These are phyloP conservation scores for Serrognathus titanus DNA, from an alignment of 2,888 invertebrate species.

Conservation along the genomic window DNA sequence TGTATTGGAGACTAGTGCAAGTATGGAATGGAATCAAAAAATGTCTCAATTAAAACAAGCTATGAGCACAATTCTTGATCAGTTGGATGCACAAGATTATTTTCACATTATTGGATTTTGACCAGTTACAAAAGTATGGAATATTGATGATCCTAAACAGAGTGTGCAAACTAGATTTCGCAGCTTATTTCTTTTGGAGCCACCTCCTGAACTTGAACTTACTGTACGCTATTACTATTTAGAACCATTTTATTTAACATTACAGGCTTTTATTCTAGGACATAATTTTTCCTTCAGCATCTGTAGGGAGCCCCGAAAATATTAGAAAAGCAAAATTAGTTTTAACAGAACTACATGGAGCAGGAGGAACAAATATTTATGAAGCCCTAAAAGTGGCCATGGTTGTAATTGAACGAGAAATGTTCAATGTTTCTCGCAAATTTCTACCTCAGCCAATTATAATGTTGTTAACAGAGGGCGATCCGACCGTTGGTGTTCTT, in stretches of 20 bases:
- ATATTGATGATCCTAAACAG: conserved; percentile 39
- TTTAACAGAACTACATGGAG: conserved; percentile 54
- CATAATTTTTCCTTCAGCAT: conserved; percentile 47
- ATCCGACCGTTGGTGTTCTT: conserved; percentile 60
- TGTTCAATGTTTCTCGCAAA: conserved; percentile 8
- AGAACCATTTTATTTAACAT: neutral
- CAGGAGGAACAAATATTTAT: conserved; percentile 66
- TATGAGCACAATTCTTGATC: conserved; percentile 63
- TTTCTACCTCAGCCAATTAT: conserved; percentile 57
- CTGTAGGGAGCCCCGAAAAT: conserved; percentile 54
- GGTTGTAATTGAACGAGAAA: conserved; percentile 31
- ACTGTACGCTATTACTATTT: neutral
- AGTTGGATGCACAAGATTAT: conserved; percentile 60
- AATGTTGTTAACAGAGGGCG: conserved; percentile 65
- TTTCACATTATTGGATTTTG: conserved; percentile 68
- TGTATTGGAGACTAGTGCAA: conserved; percentile 73
- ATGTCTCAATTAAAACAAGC: conserved; percentile 64
- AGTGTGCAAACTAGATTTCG: neutral
- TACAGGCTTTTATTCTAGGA: neutral
- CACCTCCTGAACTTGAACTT: neutral
- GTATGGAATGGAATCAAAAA: conserved; percentile 64
- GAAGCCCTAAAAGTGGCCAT: conserved; percentile 58
- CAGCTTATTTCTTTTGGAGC: too few relatives aligned
- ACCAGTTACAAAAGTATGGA: conserved; percentile 53
- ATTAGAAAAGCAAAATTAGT: conserved; percentile 58